Evolutionary conservation across 2,888 invertebrate genomes (phyloP).

Genomic region (Cephalotes varians): DNA sequence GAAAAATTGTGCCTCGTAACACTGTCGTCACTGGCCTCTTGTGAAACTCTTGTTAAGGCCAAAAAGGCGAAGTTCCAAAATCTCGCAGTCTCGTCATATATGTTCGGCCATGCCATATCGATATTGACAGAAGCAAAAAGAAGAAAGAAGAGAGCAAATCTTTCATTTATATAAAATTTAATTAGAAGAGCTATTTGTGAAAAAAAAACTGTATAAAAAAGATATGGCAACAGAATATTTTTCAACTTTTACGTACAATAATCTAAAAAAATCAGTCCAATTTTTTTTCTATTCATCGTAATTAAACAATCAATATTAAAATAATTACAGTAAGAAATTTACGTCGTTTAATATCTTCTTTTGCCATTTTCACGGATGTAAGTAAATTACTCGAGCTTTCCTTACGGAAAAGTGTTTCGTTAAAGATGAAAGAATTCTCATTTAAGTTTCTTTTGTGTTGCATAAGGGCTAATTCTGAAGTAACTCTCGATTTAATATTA

Average conservation of each 20-base stretch:
- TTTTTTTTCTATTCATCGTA: neutral
- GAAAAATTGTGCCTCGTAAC: slow-evolving; percentile 62
- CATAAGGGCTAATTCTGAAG: slow-evolving; percentile 9
- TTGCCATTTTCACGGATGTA: neutral
- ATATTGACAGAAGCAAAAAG: neutral
- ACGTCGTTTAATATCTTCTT: neutral
- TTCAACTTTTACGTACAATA: neutral
- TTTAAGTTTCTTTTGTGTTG: slow-evolving; percentile 19
- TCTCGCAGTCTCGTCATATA: neutral
- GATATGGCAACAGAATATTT: neutral
- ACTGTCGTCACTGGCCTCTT: slow-evolving; percentile 31
- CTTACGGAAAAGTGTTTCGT: neutral
- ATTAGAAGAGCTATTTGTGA: neutral
- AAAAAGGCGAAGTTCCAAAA: too few relatives aligned
- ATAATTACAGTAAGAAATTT: neutral
- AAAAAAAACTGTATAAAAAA: neutral
- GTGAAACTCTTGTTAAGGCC: slow-evolving; percentile 63
- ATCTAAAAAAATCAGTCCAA: neutral
- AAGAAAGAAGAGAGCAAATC: neutral
- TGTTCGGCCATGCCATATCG: neutral
- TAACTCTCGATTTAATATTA: slow-evolving; percentile 47
- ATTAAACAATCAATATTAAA: neutral
- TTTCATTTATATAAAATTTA: neutral
- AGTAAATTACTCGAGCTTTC: neutral
- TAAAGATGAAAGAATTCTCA: slow-evolving; percentile 5